These are phyloP conservation scores for Leptopilina clavipes DNA, from an alignment of 1,140 invertebrate genomes.

Conservation along the genomic window DNA sequence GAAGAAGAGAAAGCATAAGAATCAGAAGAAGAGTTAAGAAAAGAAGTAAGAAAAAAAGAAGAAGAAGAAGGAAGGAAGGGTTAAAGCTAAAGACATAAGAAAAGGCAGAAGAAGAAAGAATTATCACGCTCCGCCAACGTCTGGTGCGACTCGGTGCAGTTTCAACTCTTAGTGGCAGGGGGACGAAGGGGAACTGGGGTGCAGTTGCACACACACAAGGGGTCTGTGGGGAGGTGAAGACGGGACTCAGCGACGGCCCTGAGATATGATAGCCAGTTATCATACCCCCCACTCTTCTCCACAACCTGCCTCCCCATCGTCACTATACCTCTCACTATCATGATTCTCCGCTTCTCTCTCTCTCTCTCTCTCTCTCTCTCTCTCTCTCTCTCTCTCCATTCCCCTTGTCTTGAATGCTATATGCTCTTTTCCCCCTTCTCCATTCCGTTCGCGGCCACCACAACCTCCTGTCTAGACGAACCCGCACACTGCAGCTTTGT, in stretches of 20 bases:
- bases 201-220: slow-evolving; percentile 28
- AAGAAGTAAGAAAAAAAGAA: no score
- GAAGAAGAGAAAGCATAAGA: slow-evolving; percentile 28
- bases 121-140: slow-evolving; percentile 20
- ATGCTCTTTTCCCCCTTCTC: slow-evolving; percentile 53
- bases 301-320: not conserved
- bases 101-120: slow-evolving; percentile 26
- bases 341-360: not conserved
- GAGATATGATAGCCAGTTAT: slow-evolving; percentile 70
- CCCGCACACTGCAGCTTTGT: slow-evolving; percentile 54
- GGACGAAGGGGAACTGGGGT: slow-evolving; percentile 31
- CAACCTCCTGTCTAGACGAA: slow-evolving; percentile 69
- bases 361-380: slow-evolving; percentile 30
- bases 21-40: slow-evolving; percentile 20
- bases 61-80: slow-evolving; percentile 45
- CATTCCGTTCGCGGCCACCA: slow-evolving; percentile 52
- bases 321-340: slow-evolving; percentile 29
- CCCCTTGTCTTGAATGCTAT: slow-evolving; percentile 43
- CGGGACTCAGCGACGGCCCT: slow-evolving; percentile 56
- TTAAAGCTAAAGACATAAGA: slow-evolving; percentile 23
- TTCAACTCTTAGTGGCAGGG: not conserved
- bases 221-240: slow-evolving; percentile 41
- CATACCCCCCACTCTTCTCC: slow-evolving; percentile 53
- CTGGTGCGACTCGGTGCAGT: slow-evolving; percentile 32
- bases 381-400: slow-evolving; percentile 35